These are phyloP conservation scores for Todiramphus chloris DNA, from an alignment of 2,113 vertebrate genomes.

Conservation along the genomic window DNA sequence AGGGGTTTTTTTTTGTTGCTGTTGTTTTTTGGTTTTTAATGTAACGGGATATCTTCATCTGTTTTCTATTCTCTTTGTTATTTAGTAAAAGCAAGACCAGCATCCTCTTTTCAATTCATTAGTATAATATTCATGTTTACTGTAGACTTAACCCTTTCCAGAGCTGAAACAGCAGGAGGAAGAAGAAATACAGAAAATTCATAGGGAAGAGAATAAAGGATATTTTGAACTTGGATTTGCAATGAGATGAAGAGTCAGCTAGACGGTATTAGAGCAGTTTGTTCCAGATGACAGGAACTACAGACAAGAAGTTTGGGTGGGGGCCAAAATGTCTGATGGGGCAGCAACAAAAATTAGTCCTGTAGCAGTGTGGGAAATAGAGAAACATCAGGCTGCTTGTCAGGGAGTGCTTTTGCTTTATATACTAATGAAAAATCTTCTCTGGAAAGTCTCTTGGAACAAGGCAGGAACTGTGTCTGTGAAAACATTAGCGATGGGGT, in stretches of 20 bases:
- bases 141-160: background rate
- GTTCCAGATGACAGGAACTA: conserved; percentile 22
- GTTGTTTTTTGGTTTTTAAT: background rate
- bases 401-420: background rate
- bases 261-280: background rate
- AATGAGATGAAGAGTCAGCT: conserved; percentile 19
- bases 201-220: background rate
- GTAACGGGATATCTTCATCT: conserved; percentile 26
- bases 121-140: background rate
- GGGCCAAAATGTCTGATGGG: conserved; percentile 29
- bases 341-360: background rate
- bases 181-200: background rate
- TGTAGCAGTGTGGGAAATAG: background rate
- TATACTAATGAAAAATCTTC: background rate
- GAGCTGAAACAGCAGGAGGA: background rate
- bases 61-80: conserved; percentile 9
- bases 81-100: background rate
- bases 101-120: background rate
- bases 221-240: background rate
- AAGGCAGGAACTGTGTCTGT: background rate
- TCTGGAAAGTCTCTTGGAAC: background rate
- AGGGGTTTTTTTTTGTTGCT: too few relatives aligned
- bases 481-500: background rate
- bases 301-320: conserved; percentile 18
- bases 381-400: background rate